Evolutionary conservation across 2,888 invertebrate species (phyloP), one percentile per base, ranked within the genome.

Genomic region (Camponotus fellah): DNA sequence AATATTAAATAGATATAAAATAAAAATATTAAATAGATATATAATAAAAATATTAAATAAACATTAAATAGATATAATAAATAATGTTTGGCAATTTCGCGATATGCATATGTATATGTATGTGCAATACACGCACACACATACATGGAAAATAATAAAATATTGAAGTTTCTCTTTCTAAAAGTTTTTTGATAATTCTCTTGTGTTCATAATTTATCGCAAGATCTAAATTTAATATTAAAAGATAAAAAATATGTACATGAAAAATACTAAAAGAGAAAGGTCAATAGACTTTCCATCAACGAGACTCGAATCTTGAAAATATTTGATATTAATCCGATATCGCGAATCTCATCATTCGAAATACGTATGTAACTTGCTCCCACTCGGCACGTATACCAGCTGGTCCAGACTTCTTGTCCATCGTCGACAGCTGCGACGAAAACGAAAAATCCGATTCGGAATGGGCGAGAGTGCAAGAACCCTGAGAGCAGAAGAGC

Each of bases 361-460:
- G n/a, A 58, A 14, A 79, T 65, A 40, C 37, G 60, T 68, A 87
- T 40, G 58, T 21, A 79, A 53, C n/a, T 74, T 46, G 53, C 62
- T 86, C 56, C 86, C 76, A 66, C 89, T 86, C 68, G 95, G 93
- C 86, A 95, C 94, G 87, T 95, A 95, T 82, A 96, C 93, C 88
- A 96, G 94, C 92, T 96, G 96, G 92, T 96, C 96, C 91, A 96
- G 89, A 10, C 93, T 96, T 96, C 92, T 95, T 95, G 92, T 96
- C 96, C 94, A 95, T 94, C 85, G 95, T 94, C 89, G 95, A 95
- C 95, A 92, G 90, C 92, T 92, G 92, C 69, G 87, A 87, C 89
- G 87, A 90, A 89, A 89, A 90, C 87, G 87, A 90, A 88, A 88
- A 88, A 88, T 87, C 84, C 62, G 85, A 90, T 87, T 85, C 68